These are phyloP conservation scores for Eupithecia vulgata DNA, from an alignment of 2,888 invertebrate genomes.

Conservation along the genomic window DNA sequence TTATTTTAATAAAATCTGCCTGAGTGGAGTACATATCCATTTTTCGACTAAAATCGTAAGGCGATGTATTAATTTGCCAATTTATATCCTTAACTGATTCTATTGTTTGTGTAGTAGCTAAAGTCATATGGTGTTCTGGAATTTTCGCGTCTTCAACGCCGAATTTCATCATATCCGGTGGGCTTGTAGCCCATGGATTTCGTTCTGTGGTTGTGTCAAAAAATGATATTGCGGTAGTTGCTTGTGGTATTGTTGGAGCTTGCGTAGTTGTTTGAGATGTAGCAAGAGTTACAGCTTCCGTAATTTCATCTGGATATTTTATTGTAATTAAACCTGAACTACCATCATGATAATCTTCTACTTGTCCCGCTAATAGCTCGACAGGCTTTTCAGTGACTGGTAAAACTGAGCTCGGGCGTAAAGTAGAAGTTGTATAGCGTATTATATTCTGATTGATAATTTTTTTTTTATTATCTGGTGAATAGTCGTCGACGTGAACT, in stretches of 20 bases:
- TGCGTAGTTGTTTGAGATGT: conserved; percentile 4
- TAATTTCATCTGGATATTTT: conserved; percentile 52
- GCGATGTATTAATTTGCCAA: conserved; percentile 20
- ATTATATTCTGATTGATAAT: conserved; percentile 23
- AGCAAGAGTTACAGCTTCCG: background rate
- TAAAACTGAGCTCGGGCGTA: conserved; percentile 44
- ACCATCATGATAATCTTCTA: conserved; percentile 73
- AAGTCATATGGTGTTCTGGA: conserved; percentile 62
- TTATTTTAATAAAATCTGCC: background rate
- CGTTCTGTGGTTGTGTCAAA: conserved; percentile 52
- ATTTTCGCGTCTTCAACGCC: conserved; percentile 74
- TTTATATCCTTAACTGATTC: conserved; percentile 34
- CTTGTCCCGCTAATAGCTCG: conserved; percentile 59
- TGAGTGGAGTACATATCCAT: conserved; percentile 14
- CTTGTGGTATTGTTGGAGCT: conserved; percentile 3
- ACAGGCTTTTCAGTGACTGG: conserved; percentile 56
- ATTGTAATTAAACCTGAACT: conserved; percentile 70
- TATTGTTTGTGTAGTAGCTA: conserved; percentile 39
- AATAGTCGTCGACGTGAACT: conserved; percentile 87
- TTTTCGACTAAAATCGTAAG: background rate
- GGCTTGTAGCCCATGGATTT: conserved; percentile 53
- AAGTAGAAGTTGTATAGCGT: conserved; percentile 41
- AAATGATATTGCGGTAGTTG: conserved; percentile 27
- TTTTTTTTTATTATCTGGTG: conserved; percentile 53
- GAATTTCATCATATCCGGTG: conserved; percentile 69